Evolutionary conservation across 2,113 vertebrate species (phyloP), one percentile per base, ranked within the genome.

Genomic region (Pogona vitticeps): DNA sequence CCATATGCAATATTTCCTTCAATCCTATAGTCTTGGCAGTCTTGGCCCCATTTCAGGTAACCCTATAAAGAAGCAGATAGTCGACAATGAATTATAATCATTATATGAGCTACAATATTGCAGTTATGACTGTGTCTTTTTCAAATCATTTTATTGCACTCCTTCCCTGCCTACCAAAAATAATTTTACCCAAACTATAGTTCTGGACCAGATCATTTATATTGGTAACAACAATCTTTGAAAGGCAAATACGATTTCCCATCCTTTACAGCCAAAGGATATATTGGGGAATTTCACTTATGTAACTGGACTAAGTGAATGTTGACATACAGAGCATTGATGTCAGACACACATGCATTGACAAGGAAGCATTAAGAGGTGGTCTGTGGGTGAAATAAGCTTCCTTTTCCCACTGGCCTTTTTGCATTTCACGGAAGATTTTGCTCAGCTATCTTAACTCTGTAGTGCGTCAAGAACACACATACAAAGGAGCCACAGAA

Each of bases 131-230:
- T 26, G 61, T 26, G 17, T 14, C 59, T 58, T 58, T 76, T 84
- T 96, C 40, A 95, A 52, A 21, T 96, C 87, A 82, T 88, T 33
- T n/a, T n/a, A n/a, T n/a, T 65, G 84, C 77, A 15, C 15, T 36
- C 90, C 95, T 88, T 90, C 97, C 94, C 95, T 98, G 80, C 96
- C 79, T 86, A 96, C 92, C 90, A 98, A 95, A 63, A 97, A 83
- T 88, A 97, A 97, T 90, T 97, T 97, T 42, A 96, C 85, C 98
- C 56, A 88, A 2, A 23, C 96, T 97, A 67, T 96, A 97, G 86
- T 98, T 97, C 85, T 97, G 96, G 70, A 94, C 94, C 92, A 98
- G 87, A 52, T 40, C 12, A 42, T 10, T 52, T 5, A 52, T 20
- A 9, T 28, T 23, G 18, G 17, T 72, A 78, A 78, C 31, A 52